A percentile compares a stretch with the other conserved stretches of the same genome.
phyloP scores from a whole-genome alignment of 1,140 invertebrate genomes.

The Dreissena rostriformis region DNA sequence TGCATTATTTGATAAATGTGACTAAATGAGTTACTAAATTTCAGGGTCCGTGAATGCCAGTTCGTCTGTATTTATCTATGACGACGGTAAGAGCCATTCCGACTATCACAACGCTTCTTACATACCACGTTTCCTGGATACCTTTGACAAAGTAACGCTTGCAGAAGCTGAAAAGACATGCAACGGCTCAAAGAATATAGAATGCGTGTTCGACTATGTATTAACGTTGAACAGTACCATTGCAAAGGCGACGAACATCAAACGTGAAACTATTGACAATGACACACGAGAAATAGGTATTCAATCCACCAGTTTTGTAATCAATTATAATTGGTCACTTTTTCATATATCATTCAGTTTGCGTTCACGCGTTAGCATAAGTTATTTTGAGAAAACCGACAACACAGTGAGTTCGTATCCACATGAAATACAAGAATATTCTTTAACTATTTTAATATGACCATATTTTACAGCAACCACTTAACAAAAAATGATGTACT shows the following conservation, averaged over 20 bases:
- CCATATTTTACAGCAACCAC: no score
- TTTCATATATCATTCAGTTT: no score
- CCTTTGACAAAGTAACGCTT: not conserved
- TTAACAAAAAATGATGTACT: no score
- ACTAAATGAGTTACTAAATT: not conserved
- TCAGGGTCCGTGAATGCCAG: not conserved
- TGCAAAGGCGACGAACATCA: not conserved
- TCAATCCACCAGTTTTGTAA: not conserved
- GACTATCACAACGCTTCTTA: conserved; percentile 14
- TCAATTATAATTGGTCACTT: no score
- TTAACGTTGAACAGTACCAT: not conserved
- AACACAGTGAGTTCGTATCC: no score
- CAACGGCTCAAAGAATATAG: not conserved
- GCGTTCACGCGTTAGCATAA: no score
- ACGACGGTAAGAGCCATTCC: not conserved
- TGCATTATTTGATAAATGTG: not conserved
- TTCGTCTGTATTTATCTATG: not conserved
- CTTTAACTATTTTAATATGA: no score
- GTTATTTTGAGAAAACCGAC: no score
- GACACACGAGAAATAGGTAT: not conserved
- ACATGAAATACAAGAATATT: no score
- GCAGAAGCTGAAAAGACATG: not conserved
- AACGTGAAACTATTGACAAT: not conserved
- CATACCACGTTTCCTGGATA: conserved; percentile 1
- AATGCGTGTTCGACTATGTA: conserved; percentile 11